Conservation (phyloP, 2,888 invertebrate species). For the Encarsia formosa region DNA sequence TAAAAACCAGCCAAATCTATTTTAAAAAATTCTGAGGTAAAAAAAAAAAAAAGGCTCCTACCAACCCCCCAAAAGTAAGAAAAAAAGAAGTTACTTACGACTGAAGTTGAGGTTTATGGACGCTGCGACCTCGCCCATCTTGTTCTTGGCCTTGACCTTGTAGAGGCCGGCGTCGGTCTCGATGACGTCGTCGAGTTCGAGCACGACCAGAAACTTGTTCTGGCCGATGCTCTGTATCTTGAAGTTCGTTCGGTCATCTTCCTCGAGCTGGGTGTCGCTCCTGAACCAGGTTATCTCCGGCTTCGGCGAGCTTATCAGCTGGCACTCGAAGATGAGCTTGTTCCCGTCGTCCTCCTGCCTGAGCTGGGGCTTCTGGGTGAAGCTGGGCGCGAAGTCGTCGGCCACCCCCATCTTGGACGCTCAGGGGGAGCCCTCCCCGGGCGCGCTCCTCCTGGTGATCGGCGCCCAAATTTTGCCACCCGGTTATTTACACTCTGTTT, state of each 20-base stretch:
- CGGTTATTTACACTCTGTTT: too few species aligned
- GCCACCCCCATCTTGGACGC: conserved; percentile 72
- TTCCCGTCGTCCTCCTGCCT: conserved; percentile 96
- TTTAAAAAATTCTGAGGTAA: too few species aligned
- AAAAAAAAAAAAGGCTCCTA: too few species aligned
- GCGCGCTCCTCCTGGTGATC: too few species aligned
- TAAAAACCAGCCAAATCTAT: too few species aligned
- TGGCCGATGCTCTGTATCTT: conserved; percentile 81
- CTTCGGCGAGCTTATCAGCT: conserved; percentile 80
- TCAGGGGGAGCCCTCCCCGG: conserved; percentile 34
- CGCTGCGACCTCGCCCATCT: conserved; percentile 95
- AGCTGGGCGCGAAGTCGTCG: conserved; percentile 96
- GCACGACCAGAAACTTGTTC: conserved; percentile 85
- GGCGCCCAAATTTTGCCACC: too few species aligned
- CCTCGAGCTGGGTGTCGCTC: conserved; percentile 77
- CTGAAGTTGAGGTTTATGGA: conserved; percentile 97
- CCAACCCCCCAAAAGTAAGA: too few species aligned
- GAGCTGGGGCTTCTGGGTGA: conserved; percentile 95
- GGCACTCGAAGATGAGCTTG: conserved; percentile 90
- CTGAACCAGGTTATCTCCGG: conserved; percentile 91
- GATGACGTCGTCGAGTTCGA: conserved; percentile 93
- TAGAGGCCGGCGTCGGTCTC: conserved; percentile 94
- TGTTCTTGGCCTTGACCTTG: conserved; percentile 94
- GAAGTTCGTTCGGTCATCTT: conserved; percentile 82
- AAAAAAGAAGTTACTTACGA: conserved; percentile 73